phyloP scores from a whole-genome alignment of 2,888 invertebrate species.

The Epirrita christyi region DNA sequence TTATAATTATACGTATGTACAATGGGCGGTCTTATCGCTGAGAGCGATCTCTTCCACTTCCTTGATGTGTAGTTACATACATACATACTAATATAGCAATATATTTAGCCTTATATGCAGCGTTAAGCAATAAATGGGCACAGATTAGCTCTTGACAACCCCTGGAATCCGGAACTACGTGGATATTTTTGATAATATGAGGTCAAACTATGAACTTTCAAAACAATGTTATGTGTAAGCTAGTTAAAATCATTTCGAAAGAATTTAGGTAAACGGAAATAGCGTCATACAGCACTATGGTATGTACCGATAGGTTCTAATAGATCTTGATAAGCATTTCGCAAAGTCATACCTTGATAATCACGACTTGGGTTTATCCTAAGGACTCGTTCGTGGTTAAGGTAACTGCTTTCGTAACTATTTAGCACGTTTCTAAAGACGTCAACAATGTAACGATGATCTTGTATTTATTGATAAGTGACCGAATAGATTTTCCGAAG shows the following conservation, averaged over 20 bases:
- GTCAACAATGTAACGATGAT: slow-evolving; percentile 1
- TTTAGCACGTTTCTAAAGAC: slow-evolving; percentile 23
- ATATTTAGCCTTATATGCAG: too few species aligned
- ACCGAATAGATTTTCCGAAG: slow-evolving; percentile 12
- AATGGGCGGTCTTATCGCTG: too few species aligned
- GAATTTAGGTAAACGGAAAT: slow-evolving; percentile 25
- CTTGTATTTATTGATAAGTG: not conserved
- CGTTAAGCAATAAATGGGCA: not conserved
- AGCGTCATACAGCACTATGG: slow-evolving; percentile 14
- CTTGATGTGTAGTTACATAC: too few species aligned
- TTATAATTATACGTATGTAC: too few species aligned
- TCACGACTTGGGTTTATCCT: slow-evolving; percentile 55
- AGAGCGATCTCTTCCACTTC: too few species aligned
- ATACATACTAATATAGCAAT: too few species aligned
- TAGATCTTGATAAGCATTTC: slow-evolving; percentile 46
- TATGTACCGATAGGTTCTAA: too few species aligned
- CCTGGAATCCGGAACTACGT: too few species aligned
- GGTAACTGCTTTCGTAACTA: slow-evolving; percentile 21
- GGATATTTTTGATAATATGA: not conserved
- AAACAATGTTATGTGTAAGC: not conserved
- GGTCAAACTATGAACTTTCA: not conserved
- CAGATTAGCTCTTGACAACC: too few species aligned
- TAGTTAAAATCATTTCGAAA: slow-evolving; percentile 14
- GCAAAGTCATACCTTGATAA: slow-evolving; percentile 42
- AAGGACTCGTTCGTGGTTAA: slow-evolving; percentile 19